Evolutionary conservation across 2,113 vertebrate species (phyloP).

Genomic region (Oryzias curvinotus): DNA sequence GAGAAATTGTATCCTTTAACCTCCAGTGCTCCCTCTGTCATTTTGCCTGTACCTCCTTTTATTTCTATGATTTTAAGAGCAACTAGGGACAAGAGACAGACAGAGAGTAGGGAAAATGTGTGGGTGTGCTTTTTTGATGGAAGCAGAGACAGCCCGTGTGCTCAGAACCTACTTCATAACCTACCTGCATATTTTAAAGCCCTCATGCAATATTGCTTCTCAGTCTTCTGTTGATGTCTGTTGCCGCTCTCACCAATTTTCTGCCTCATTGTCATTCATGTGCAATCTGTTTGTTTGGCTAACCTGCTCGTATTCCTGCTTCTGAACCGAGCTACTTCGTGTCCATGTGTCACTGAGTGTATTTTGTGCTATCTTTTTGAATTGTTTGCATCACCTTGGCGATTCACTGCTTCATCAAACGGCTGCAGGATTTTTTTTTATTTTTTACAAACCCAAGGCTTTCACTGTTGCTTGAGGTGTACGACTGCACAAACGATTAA

Average conservation of each 20-base stretch:
- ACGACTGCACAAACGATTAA: slow-evolving; percentile 35
- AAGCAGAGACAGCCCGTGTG: slow-evolving; percentile 25
- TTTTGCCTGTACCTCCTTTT: slow-evolving; percentile 28
- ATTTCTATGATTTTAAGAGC: slow-evolving; percentile 32
- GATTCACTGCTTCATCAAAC: slow-evolving; percentile 45
- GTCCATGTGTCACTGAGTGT: slow-evolving; percentile 47
- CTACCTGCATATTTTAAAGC: slow-evolving; percentile 71
- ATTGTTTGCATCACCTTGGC: slow-evolving; percentile 41
- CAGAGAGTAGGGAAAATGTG: slow-evolving; percentile 23
- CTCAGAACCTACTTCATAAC: slow-evolving; percentile 52
- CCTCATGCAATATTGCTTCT: slow-evolving; percentile 66
- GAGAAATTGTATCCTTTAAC: slow-evolving; percentile 65
- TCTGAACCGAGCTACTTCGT: slow-evolving; percentile 48
- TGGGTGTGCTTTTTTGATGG: slow-evolving; percentile 41
- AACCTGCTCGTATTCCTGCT: slow-evolving; percentile 54
- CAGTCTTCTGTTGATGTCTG: slow-evolving; percentile 46
- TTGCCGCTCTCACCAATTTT: slow-evolving; percentile 65
- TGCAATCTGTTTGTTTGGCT: slow-evolving; percentile 71
- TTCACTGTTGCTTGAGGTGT: slow-evolving; percentile 38
- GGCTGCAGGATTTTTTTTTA: slow-evolving; percentile 28
- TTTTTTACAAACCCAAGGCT: slow-evolving; percentile 49
- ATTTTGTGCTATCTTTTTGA: slow-evolving; percentile 49
- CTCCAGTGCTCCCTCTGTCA: slow-evolving; percentile 49
- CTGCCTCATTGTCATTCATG: slow-evolving; percentile 73
- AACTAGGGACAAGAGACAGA: slow-evolving; percentile 22